These are phyloP conservation scores for Cantharis nigra DNA, from an alignment of 2,888 invertebrate genomes.

Conservation along the genomic window DNA sequence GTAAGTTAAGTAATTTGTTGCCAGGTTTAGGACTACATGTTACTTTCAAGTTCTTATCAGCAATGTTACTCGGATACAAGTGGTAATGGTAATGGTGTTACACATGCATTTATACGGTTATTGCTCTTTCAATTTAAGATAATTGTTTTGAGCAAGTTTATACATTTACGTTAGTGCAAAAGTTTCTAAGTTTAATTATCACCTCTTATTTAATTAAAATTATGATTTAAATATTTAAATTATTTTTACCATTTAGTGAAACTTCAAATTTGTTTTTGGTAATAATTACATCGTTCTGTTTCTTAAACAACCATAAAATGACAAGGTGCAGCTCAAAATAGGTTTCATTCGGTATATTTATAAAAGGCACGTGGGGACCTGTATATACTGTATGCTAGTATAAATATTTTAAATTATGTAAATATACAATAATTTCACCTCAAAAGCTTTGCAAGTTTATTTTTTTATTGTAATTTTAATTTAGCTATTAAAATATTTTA, in stretches of 20 bases:
- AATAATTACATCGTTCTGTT: neutral
- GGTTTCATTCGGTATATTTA: constrained; percentile 12
- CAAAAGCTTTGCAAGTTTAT: constrained; percentile 1
- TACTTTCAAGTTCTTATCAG: neutral
- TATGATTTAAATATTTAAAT: neutral
- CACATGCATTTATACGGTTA: constrained; percentile 1
- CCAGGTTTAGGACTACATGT: neutral
- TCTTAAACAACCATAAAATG: constrained; percentile 9
- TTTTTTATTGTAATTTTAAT: neutral
- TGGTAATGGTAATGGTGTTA: neutral
- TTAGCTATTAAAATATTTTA: neutral
- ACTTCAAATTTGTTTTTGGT: neutral
- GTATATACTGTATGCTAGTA: constrained; percentile 3
- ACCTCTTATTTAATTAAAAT: neutral
- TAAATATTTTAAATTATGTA: constrained; percentile 15
- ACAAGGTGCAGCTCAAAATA: constrained; percentile 16
- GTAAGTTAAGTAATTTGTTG: neutral
- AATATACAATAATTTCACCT: constrained; percentile 12
- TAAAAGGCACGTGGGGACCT: constrained; percentile 19
- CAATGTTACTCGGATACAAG: neutral
- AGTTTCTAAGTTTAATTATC: neutral
- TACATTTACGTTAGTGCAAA: neutral
- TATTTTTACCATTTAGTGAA: neutral
- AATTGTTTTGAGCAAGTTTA: constrained; percentile 5
- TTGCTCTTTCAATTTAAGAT: constrained; percentile 5